phyloP scores from a whole-genome alignment of 1,140 invertebrate species.

The Chrysopa pallens region DNA sequence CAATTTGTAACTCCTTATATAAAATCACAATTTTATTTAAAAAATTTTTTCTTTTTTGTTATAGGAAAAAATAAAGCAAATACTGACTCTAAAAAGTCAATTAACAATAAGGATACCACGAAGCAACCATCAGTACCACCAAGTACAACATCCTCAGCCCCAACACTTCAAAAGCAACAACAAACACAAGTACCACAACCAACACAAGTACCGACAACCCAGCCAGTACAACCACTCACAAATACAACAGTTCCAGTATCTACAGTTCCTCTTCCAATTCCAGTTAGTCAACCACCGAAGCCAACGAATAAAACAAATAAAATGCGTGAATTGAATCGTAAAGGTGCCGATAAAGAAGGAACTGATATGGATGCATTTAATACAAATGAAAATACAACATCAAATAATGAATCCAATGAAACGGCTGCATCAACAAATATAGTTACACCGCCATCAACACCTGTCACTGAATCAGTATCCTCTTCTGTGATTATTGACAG shows the following conservation, averaged over 20 bases:
- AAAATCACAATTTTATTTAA: too few relatives aligned
- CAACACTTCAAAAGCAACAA: too few relatives aligned
- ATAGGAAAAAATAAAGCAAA: too few relatives aligned
- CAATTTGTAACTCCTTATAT: too few relatives aligned
- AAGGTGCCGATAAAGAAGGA: conserved; percentile 23
- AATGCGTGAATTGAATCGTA: conserved; percentile 19
- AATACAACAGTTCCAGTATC: neutral
- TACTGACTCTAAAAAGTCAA: too few relatives aligned
- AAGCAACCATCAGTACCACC: too few relatives aligned
- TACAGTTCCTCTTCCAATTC: neutral
- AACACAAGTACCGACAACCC: too few relatives aligned
- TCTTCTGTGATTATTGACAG: neutral
- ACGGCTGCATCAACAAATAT: neutral
- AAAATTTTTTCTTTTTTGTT: too few relatives aligned
- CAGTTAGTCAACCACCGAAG: neutral
- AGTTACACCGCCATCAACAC: neutral
- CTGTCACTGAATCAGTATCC: neutral
- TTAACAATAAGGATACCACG: too few relatives aligned
- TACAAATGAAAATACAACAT: conserved; percentile 8
- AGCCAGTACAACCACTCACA: too few relatives aligned
- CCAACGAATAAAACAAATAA: conserved; percentile 16
- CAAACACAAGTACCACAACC: too few relatives aligned
- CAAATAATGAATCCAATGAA: conserved; percentile 4
- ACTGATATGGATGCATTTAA: conserved; percentile 26
- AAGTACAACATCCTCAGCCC: too few relatives aligned